A percentile compares a stretch with the other conserved stretches of the same genome.
phyloP scores from a whole-genome alignment of 2,888 invertebrate species.

The Ganaspis brasiliensis region DNA sequence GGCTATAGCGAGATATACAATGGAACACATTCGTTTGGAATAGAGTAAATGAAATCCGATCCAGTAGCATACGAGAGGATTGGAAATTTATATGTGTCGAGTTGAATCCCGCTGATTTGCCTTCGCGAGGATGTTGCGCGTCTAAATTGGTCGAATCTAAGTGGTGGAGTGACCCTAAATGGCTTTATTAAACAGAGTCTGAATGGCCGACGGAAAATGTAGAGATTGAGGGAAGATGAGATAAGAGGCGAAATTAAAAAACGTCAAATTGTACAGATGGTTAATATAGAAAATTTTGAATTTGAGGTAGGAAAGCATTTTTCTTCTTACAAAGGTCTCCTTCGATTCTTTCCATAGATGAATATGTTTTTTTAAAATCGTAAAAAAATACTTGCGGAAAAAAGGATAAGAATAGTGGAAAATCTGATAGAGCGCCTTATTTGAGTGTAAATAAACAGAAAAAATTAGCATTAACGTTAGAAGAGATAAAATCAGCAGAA shows the following conservation, averaged over 20 bases:
- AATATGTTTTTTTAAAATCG: conserved; percentile 36
- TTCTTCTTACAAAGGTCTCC: conserved; percentile 30
- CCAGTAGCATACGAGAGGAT: background rate
- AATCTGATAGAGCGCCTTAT: background rate
- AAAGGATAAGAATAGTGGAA: too few relatives aligned
- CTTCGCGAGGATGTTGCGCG: conserved; percentile 69
- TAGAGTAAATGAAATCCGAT: conserved; percentile 65
- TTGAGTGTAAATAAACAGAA: background rate
- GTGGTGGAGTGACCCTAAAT: conserved; percentile 73
- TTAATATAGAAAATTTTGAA: conserved; percentile 9
- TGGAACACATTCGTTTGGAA: conserved; percentile 67
- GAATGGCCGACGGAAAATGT: conserved; percentile 61
- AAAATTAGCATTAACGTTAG: conserved; percentile 11
- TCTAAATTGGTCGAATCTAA: conserved; percentile 61
- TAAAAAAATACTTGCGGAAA: background rate
- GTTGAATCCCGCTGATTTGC: conserved; percentile 71
- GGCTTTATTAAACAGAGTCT: conserved; percentile 61
- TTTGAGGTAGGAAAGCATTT: conserved; percentile 25
- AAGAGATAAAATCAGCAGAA: conserved; percentile 35
- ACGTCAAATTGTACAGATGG: conserved; percentile 11
- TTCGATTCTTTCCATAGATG: conserved; percentile 20
- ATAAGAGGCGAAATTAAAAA: conserved; percentile 56
- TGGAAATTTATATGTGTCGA: conserved; percentile 70
- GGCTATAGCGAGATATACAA: conserved; percentile 56
- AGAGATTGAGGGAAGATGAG: conserved; percentile 43